phyloP scores from a whole-genome alignment of 2,797 vertebrate genomes.

The Amblyopsis hoosieri region DNA sequence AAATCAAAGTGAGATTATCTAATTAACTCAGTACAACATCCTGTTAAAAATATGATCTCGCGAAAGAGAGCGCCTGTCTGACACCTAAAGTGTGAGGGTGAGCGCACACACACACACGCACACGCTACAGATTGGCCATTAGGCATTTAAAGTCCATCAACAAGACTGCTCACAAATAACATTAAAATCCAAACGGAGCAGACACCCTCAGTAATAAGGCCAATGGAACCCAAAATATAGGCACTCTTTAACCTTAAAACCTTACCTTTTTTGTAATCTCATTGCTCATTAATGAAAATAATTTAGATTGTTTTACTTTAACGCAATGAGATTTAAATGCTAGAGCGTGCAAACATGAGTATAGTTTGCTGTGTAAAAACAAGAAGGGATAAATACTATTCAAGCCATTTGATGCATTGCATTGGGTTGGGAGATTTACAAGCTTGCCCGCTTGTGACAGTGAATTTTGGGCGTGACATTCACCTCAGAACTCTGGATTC shows the following conservation, averaged over 20 bases:
- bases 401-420: neutral
- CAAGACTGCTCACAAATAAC: conserved; percentile 32
- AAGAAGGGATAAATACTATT: neutral
- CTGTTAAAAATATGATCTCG: too few species aligned
- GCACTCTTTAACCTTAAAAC: too few species aligned
- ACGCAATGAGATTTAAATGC: too few species aligned
- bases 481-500: neutral
- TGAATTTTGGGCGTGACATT: neutral
- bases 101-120: too few species aligned
- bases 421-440: neutral
- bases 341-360: neutral
- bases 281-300: too few species aligned
- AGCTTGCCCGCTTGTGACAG: neutral
- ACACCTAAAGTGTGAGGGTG: too few species aligned
- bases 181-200: conserved; percentile 28
- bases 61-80: too few species aligned
- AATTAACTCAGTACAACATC: too few species aligned
- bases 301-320: too few species aligned
- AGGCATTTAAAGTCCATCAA: conserved; percentile 57
- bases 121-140: conserved; percentile 48
- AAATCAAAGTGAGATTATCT: too few species aligned
- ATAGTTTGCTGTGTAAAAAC: neutral
- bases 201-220: conserved; percentile 25
- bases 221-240: conserved; percentile 5
- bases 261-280: too few species aligned